Percentiles rank a stretch among this genome's conserved stretches.
These are phyloP conservation scores for Acanthoscelides obtectus DNA, from an alignment of 2,888 invertebrate species.

Conservation along the genomic window DNA sequence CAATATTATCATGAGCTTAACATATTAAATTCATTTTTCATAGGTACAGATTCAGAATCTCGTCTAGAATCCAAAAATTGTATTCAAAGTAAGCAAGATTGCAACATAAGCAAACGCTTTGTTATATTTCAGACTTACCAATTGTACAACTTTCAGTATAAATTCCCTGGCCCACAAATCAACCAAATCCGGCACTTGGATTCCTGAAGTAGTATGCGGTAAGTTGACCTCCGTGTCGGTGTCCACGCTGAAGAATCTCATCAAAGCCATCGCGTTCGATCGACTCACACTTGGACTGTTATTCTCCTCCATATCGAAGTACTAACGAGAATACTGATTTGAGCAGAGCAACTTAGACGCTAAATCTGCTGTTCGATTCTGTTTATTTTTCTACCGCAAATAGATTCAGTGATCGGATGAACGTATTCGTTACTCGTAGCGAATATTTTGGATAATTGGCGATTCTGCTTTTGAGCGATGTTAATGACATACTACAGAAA, in stretches of 20 bases:
- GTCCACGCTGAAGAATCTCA: slow-evolving; percentile 31
- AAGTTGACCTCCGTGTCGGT: slow-evolving; percentile 27
- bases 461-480: not conserved
- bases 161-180: slow-evolving; percentile 29
- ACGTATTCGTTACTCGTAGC: not conserved
- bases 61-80: too few relatives aligned
- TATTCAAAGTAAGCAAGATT: too few relatives aligned
- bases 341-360: not conserved
- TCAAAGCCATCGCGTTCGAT: slow-evolving; percentile 16
- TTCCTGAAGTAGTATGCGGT: slow-evolving; percentile 8
- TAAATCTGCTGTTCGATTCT: not conserved
- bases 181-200: slow-evolving; percentile 17
- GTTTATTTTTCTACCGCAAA: not conserved
- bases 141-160: slow-evolving; percentile 29
- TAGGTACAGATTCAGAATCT: too few relatives aligned
- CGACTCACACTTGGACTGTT: slow-evolving; percentile 5
- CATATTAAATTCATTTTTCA: too few relatives aligned
- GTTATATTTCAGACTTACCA: slow-evolving; percentile 33
- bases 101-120: too few relatives aligned
- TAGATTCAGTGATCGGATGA: not conserved
- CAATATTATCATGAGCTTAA: too few relatives aligned
- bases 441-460: not conserved
- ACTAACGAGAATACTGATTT: not conserved
- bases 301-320: not conserved
- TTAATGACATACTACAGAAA: not conserved